Percentiles rank a stretch among this genome's conserved stretches.
These are phyloP conservation scores for Steinernema scapterisci DNA, from an alignment of 2,888 invertebrate genomes.

Conservation along the genomic window DNA sequence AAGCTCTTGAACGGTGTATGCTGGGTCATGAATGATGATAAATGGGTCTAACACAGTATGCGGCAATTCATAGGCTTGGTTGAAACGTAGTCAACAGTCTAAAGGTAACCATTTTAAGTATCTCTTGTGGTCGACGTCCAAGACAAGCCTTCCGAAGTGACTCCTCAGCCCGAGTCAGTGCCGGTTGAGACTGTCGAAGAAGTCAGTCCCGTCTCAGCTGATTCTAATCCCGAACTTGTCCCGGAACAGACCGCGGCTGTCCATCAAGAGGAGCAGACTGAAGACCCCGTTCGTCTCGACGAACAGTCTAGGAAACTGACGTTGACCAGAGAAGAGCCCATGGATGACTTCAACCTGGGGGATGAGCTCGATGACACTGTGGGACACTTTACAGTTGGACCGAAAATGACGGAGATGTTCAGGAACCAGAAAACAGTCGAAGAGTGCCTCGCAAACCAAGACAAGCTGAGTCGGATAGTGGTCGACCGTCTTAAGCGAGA, in stretches of 20 bases:
- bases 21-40: too few relatives aligned
- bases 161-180: not conserved
- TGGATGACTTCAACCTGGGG: slow-evolving; percentile 1
- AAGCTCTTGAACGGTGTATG: too few relatives aligned
- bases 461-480: slow-evolving; percentile 45
- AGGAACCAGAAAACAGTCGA: slow-evolving; percentile 47
- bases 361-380: slow-evolving; percentile 20
- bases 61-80: too few relatives aligned
- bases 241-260: not conserved
- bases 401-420: not conserved
- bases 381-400: too few relatives aligned
- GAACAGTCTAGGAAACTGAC: slow-evolving; percentile 11
- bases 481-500: slow-evolving; percentile 43
- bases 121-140: slow-evolving; percentile 28
- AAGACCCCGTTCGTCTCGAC: not conserved
- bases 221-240: not conserved
- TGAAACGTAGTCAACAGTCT: too few relatives aligned
- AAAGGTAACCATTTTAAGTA: too few relatives aligned
- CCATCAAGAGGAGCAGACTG: not conserved
- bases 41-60: too few relatives aligned
- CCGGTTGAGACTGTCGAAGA: too few relatives aligned
- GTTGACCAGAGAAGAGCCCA: slow-evolving; percentile 10
- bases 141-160: slow-evolving; percentile 1
- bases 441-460: slow-evolving; percentile 54
- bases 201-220: not conserved